Percentiles rank a stretch among this genome's conserved stretches.
Evolutionary conservation across 2,888 invertebrate genomes (phyloP).

Genomic region (Osmoderma eremita): DNA sequence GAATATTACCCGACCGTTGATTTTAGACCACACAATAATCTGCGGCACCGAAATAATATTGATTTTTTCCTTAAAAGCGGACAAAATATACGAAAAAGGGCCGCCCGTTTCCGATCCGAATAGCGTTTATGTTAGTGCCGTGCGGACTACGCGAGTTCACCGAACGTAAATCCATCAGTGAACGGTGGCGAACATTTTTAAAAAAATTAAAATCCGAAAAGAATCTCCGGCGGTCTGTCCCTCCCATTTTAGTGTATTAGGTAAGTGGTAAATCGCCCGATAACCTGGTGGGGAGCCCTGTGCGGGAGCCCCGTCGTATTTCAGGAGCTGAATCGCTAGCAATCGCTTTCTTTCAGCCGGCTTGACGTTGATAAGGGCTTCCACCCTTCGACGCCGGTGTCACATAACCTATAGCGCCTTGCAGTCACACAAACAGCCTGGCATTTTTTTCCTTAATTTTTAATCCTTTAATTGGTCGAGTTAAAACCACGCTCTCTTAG

Average conservation of each 20-base stretch:
- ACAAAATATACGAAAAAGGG: slow-evolving; percentile 40
- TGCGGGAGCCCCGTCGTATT: neutral
- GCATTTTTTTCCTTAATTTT: neutral
- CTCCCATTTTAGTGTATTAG: slow-evolving; percentile 39
- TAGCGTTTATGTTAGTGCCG: slow-evolving; percentile 26
- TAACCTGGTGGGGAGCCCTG: slow-evolving; percentile 7
- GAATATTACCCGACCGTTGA: slow-evolving; percentile 6
- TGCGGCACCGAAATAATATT: slow-evolving; percentile 42
- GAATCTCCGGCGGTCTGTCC: slow-evolving; percentile 29
- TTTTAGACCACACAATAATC: slow-evolving; percentile 28
- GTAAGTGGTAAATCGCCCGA: slow-evolving; percentile 33
- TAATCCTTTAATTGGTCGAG: slow-evolving; percentile 3
- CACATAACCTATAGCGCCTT: slow-evolving; percentile 17
- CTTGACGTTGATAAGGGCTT: no score
- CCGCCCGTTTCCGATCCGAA: slow-evolving; percentile 21
- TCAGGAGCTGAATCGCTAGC: neutral
- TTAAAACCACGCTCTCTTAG: slow-evolving; percentile 15
- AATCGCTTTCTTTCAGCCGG: no score
- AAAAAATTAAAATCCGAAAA: slow-evolving; percentile 6
- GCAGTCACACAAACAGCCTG: neutral
- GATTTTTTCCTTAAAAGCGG: slow-evolving; percentile 42
- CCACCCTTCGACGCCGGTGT: neutral
- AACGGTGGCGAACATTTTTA: slow-evolving; percentile 10
- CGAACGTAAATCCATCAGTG: neutral
- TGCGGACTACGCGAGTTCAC: neutral